Percentiles rank a stretch among this genome's conserved stretches.
These are phyloP conservation scores for Turritopsis rubra DNA, from an alignment of 30 jellyfish, hydroid and myxozoan species.

Conservation along the genomic window DNA sequence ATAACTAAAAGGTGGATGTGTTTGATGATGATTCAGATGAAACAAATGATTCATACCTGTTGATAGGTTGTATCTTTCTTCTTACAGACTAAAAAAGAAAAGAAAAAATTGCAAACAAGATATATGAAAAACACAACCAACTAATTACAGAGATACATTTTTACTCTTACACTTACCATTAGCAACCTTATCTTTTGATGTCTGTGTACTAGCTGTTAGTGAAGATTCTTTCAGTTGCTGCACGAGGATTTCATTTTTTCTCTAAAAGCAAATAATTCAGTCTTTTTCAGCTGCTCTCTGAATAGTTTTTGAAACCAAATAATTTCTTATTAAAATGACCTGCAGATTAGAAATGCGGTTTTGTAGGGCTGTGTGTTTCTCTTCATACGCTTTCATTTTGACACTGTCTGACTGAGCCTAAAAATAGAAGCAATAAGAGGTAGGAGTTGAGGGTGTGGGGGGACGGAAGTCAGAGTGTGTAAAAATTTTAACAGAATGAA, in stretches of 20 bases:
- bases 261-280: conserved; percentile 1
- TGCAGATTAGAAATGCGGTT: conserved; percentile 58
- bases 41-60: neutral
- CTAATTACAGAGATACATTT: neutral
- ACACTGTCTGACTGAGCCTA: conserved; percentile 38
- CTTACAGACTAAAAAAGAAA: neutral
- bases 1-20: too few relatives aligned
- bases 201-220: neutral
- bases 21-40: neutral
- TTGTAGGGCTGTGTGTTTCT: conserved; percentile 38
- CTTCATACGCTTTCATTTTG: conserved; percentile 43
- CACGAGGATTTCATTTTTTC: conserved; percentile 49
- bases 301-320: neutral
- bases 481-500: neutral
- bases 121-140: neutral
- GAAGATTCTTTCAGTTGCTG: conserved; percentile 37
- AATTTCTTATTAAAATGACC: conserved; percentile 19
- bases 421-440: neutral
- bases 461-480: neutral
- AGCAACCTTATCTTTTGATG: neutral
- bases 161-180: neutral
- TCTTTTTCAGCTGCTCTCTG: neutral
- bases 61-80: neutral
- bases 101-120: neutral
- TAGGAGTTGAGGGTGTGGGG: neutral